These are phyloP conservation scores for Sitta europaea DNA, from an alignment of 2,113 vertebrate genomes.

Conservation along the genomic window DNA sequence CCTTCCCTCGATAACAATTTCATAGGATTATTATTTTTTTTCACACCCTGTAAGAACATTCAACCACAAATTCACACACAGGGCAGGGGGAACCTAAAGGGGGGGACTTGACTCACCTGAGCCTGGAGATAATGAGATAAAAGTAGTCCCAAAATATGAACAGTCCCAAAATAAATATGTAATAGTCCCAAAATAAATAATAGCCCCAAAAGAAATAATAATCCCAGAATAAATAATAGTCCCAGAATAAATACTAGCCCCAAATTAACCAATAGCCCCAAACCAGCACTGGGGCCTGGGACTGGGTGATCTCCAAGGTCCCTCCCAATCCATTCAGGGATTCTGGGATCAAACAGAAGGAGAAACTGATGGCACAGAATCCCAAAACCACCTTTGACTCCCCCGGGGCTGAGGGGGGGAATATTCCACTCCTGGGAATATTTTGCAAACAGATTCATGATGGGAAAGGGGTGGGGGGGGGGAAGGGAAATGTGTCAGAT, in stretches of 20 bases:
- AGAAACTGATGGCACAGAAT: fast-evolving
- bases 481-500: neutral
- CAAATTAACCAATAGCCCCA: neutral
- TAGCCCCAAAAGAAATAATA: neutral
- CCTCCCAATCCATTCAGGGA: neutral
- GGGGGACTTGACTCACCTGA: neutral
- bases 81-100: fast-evolving
- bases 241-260: no score
- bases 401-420: no score
- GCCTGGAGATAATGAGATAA: neutral
- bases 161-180: neutral
- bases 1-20: neutral
- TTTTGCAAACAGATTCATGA: neutral
- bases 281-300: neutral
- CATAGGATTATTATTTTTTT: fast-evolving
- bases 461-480: neutral
- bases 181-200: neutral
- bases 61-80: fast-evolving
- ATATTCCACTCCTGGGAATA: neutral
- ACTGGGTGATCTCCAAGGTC: neutral
- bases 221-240: no score
- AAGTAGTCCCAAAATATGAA: neutral
- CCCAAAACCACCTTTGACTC: neutral
- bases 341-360: neutral
- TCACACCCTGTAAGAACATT: no score